Percentiles rank a stretch among this genome's conserved stretches.
These are phyloP conservation scores for Anolis carolinensis DNA, from an alignment of 2,113 vertebrate species.

Conservation along the genomic window DNA sequence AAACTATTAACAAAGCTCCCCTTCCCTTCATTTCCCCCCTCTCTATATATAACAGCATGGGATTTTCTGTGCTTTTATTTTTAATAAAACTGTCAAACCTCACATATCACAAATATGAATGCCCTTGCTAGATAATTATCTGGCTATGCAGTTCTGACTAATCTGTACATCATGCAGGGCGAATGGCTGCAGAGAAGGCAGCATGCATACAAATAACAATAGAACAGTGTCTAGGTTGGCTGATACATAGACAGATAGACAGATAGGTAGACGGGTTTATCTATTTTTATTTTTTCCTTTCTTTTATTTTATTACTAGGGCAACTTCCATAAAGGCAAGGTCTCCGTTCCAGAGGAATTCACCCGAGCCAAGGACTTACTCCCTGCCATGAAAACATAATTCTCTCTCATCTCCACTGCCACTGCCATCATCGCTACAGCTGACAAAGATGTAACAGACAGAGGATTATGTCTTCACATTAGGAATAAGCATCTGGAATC, in stretches of 20 bases:
- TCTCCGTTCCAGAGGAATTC: background rate
- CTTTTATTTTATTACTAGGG: background rate
- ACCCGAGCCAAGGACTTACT: conserved; percentile 21
- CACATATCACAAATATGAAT: conserved; percentile 32
- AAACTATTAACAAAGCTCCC: conserved; percentile 17
- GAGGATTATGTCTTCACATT: conserved; percentile 26
- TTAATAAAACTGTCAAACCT: conserved; percentile 41
- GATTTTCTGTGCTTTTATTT: conserved; percentile 23
- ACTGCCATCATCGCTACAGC: background rate
- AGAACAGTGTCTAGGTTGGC: background rate
- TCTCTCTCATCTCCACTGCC: conserved; percentile 9
- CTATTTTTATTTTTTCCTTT: background rate
- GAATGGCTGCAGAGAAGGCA: conserved; percentile 12
- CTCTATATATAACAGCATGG: conserved; percentile 11
- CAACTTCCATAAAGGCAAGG: conserved; percentile 4
- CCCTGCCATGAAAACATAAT: conserved; percentile 40
- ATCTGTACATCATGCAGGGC: conserved; percentile 24
- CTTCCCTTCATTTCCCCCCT: background rate
- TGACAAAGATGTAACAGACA: conserved; percentile 27
- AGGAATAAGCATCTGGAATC: conserved; percentile 56
- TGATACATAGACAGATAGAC: background rate
- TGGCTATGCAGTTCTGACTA: conserved; percentile 33
- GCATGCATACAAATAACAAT: conserved; percentile 15
- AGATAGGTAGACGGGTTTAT: background rate
- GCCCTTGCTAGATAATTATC: conserved; percentile 37